Conservation (phyloP, 1,140 invertebrate species). For the Drosophila yakuba region DNA sequence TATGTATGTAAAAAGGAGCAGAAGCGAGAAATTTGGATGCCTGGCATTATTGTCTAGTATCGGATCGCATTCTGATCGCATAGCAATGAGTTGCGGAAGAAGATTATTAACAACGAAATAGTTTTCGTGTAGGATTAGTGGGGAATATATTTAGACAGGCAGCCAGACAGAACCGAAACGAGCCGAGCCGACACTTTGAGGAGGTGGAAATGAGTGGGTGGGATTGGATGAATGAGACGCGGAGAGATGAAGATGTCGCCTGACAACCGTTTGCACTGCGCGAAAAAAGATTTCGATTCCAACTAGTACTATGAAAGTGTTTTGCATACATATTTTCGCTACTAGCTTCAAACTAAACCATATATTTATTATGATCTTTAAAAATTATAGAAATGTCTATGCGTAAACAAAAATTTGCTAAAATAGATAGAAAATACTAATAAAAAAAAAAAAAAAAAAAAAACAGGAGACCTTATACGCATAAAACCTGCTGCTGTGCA, state of each 20-base stretch:
- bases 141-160: conserved; percentile 59
- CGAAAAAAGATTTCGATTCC: not conserved
- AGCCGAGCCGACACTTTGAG: conserved; percentile 8
- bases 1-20: not conserved
- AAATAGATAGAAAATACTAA: no score
- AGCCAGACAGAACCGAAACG: conserved; percentile 6
- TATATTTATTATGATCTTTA: no score
- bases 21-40: conserved; percentile 3
- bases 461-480: no score
- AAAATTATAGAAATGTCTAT: no score
- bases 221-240: conserved; percentile 17
- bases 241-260: conserved; percentile 43
- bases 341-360: no score
- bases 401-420: no score
- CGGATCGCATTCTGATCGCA: not conserved
- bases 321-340: no score
- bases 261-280: conserved; percentile 32
- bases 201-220: conserved; percentile 21
- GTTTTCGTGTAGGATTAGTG: conserved; percentile 70
- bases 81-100: conserved; percentile 43
- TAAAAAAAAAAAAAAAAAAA: no score
- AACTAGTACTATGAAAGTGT: conserved; percentile 12
- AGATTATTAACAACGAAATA: conserved; percentile 71
- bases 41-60: not conserved
- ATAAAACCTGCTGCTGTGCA: no score